Conservation (phyloP, 2,888 invertebrate genomes). For the Corbicula japonica region DNA sequence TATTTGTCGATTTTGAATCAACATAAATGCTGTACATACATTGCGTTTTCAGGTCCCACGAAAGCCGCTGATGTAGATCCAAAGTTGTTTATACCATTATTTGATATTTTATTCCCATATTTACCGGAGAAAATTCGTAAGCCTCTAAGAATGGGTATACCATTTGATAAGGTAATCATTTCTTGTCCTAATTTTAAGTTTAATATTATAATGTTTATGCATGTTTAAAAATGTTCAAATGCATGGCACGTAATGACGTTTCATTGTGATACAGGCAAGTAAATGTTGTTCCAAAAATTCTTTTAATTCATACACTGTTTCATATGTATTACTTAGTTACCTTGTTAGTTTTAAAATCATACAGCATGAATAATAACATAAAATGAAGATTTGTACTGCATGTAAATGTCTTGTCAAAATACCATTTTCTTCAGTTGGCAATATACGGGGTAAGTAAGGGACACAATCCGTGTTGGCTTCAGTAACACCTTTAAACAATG, state of each 20-base stretch:
- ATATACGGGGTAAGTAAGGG: too few species aligned
- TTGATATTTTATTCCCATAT: conserved; percentile 68
- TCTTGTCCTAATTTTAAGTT: background rate
- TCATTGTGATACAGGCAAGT: background rate
- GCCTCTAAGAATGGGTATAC: conserved; percentile 67
- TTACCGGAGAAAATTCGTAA: conserved; percentile 67
- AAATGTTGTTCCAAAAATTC: too few species aligned
- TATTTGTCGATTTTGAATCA: background rate
- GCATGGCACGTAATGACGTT: background rate
- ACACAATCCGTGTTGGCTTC: too few species aligned
- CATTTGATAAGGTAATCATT: conserved; percentile 60
- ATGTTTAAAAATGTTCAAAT: conserved; percentile 1
- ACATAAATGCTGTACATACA: background rate
- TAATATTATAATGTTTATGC: background rate
- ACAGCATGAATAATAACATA: too few species aligned
- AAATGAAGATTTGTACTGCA: too few species aligned
- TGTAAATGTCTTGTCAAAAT: too few species aligned
- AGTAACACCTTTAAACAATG: too few species aligned
- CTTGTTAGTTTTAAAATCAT: background rate
- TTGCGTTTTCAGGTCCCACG: conserved; percentile 49
- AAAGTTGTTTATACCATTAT: conserved; percentile 64
- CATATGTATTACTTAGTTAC: background rate
- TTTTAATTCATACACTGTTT: too few species aligned
- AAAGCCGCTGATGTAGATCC: conserved; percentile 65
- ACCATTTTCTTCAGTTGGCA: too few species aligned